These are phyloP conservation scores for Panulirus ornatus DNA, from an alignment of 1,140 invertebrate genomes.

Conservation along the genomic window DNA sequence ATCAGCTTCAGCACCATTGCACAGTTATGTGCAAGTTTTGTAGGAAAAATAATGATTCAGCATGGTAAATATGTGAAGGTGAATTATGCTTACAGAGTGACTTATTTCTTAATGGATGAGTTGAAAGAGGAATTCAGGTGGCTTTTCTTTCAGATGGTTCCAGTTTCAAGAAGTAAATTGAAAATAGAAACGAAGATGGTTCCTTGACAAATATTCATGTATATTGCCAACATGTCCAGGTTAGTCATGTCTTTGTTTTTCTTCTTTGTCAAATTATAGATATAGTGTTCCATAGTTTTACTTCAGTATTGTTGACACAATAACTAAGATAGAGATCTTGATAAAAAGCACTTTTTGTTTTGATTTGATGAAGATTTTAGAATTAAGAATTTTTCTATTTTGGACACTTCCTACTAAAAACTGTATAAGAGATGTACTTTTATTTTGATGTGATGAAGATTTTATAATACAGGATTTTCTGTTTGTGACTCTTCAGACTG, in stretches of 20 bases:
- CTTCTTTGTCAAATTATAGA: neutral
- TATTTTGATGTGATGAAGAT: no score
- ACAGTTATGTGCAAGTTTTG: neutral
- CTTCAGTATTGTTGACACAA: neutral
- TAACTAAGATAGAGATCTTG: neutral
- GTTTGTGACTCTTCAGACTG: no score
- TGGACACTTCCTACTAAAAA: no score
- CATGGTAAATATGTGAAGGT: neutral
- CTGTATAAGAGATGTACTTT: no score
- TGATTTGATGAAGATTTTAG: neutral
- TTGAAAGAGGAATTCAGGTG: neutral
- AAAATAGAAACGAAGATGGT: conserved; percentile 58
- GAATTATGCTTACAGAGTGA: neutral
- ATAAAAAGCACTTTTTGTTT: neutral
- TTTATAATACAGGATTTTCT: no score
- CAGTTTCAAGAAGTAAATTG: conserved; percentile 43
- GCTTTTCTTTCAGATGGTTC: conserved; percentile 37
- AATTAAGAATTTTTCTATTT: neutral
- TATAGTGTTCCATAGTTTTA: neutral
- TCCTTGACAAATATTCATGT: conserved; percentile 66
- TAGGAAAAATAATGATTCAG: neutral
- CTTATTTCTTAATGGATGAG: neutral
- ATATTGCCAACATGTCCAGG: conserved; percentile 57
- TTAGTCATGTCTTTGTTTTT: neutral
- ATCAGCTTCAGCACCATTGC: neutral